Conservation (phyloP, 2,888 invertebrate species). For the Caenorhabditis angaria region DNA sequence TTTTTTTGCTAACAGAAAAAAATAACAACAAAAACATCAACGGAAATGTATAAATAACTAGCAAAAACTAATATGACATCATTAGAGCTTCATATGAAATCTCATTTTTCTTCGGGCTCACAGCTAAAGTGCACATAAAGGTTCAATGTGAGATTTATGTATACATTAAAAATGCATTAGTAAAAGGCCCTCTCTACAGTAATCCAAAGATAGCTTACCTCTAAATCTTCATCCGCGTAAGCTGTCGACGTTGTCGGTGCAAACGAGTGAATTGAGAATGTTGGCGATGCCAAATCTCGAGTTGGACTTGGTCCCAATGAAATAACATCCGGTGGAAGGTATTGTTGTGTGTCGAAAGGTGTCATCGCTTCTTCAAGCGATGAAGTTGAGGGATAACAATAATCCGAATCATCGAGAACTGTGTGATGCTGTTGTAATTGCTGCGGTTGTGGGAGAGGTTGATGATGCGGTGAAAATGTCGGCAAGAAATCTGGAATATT, state of each 20-base stretch:
- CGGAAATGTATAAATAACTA: not conserved
- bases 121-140: too few species aligned
- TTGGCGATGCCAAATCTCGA: slow-evolving; percentile 21
- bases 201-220: too few species aligned
- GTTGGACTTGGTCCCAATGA: slow-evolving; percentile 6
- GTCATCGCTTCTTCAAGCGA: slow-evolving; percentile 5
- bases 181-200: too few species aligned
- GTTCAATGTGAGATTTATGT: too few species aligned
- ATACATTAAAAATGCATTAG: too few species aligned
- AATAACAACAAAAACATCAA: not conserved
- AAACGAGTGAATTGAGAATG: slow-evolving; percentile 37
- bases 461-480: not conserved
- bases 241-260: slow-evolving; percentile 35
- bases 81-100: too few species aligned
- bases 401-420: slow-evolving; percentile 5
- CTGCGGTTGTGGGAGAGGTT: too few species aligned
- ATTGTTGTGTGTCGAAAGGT: slow-evolving; percentile 3
- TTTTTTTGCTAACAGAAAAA: not conserved
- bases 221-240: slow-evolving; percentile 36
- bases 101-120: too few species aligned
- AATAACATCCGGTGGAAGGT: slow-evolving; percentile 7
- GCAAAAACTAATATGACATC: not conserved
- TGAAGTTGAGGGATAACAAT: slow-evolving; percentile 29
- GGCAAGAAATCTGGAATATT: not conserved
- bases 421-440: not conserved